Base-by-base conservation (phyloP, 2,888 invertebrate genomes). In the Calliphora vomitoria region DNA sequence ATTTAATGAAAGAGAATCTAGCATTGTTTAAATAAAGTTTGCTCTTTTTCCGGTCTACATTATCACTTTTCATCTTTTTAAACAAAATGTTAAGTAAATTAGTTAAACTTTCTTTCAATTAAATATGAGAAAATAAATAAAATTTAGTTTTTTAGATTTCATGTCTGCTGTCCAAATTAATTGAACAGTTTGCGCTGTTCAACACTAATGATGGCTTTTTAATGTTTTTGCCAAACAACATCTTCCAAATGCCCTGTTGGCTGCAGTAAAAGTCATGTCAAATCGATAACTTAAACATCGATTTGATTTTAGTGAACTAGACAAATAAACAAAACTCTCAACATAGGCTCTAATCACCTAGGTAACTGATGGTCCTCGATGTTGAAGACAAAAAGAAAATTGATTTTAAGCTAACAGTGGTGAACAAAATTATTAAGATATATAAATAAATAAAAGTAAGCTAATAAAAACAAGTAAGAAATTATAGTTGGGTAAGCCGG, bases 201-300 rank as follows among this genome's bases (percentile, higher is more conserved):
- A 13, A 60, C 35, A 60, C 15, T 60, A 60, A 60, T 60, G 60
- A 60, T 60, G n/a, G 35, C 13, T 60, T 35, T 60, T 35, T 11
- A 25, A 11, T 55, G 18, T 20, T 55, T 20, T 55, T 20, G 55
- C 18, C 0, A 20, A 35, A 35, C 10, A 53, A 53, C 6, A 44
- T 68, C n/a, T 35, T 68, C 25, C 13, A 13, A 18, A 41, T 15
- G 20, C 8, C 13, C 31, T 35, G 60, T 35, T 60, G 60, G 1
- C 25, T 25, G 25, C 25, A 25, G 25, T 35, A 58, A 44, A 15
- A 72, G n/a, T 62, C 47, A 62, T 75, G 74, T 62, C 60, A 60
- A 31, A 47, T 47, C 60, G 62, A 62, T 62, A 47, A 60, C 25
- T 75, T 60, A n/a, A 47, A 75, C 60, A 74, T 58, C 58, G 41